Percentiles rank a stretch among this genome's conserved stretches.
These are phyloP conservation scores for Eumerus sabulonum DNA, from an alignment of 2,888 invertebrate species.

Conservation along the genomic window DNA sequence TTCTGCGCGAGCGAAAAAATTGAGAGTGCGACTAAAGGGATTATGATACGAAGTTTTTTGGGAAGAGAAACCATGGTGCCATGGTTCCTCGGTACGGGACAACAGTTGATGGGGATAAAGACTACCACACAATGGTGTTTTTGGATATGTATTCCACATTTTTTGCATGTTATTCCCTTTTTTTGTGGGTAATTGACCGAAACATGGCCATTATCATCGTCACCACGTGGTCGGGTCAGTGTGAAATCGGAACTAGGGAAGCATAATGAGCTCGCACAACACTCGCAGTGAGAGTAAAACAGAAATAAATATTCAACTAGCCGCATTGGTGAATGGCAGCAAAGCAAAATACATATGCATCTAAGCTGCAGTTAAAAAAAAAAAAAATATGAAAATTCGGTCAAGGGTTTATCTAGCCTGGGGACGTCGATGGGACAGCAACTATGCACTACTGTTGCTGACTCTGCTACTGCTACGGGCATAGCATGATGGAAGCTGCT, in stretches of 20 bases:
- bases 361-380: slow-evolving; percentile 19
- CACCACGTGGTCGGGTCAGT: slow-evolving; percentile 65
- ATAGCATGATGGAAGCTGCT: not conserved
- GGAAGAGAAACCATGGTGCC: slow-evolving; percentile 46
- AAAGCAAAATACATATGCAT: no score
- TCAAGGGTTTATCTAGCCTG: slow-evolving; percentile 64
- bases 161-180: slow-evolving; percentile 33
- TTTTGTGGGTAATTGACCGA: slow-evolving; percentile 60
- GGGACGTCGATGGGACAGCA: slow-evolving; percentile 21
- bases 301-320: not conserved
- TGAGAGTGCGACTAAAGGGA: slow-evolving; percentile 31
- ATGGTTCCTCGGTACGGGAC: slow-evolving; percentile 36
- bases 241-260: not conserved
- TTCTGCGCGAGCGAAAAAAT: slow-evolving; percentile 29
- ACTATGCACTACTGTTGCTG: no score
- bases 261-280: no score
- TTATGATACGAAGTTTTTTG: slow-evolving; percentile 6
- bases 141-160: no score
- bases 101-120: slow-evolving; percentile 42
- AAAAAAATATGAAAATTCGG: slow-evolving; percentile 58
- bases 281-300: no score
- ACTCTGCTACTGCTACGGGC: no score
- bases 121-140: slow-evolving; percentile 23
- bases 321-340: slow-evolving; percentile 36
- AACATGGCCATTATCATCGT: slow-evolving; percentile 55